These are phyloP conservation scores for Drosophila punjabiensis DNA, from an alignment of 1,140 invertebrate genomes.

Conservation along the genomic window DNA sequence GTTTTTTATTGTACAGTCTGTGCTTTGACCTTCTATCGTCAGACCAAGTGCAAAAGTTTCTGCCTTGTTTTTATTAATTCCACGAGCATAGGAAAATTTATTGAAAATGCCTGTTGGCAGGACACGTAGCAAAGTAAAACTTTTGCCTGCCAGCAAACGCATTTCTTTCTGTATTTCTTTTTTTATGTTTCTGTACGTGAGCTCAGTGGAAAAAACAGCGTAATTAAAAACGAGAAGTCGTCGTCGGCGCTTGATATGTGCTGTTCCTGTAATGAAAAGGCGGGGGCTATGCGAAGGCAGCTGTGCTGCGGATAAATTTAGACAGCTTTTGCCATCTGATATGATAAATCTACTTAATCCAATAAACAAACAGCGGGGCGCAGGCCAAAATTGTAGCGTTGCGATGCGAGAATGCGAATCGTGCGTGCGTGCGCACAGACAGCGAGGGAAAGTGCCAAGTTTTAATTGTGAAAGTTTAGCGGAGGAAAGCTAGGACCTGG, in stretches of 20 bases:
- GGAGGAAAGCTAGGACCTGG: slow-evolving; percentile 14
- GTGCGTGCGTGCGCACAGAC: slow-evolving; percentile 52
- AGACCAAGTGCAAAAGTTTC: slow-evolving; percentile 72
- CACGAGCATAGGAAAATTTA: slow-evolving; percentile 54
- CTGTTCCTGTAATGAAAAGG: slow-evolving; percentile 31
- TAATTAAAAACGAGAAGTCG: slow-evolving; percentile 71
- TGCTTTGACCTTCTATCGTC: slow-evolving; percentile 32
- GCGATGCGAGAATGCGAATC: slow-evolving; percentile 52
- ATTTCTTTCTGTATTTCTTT: slow-evolving; percentile 29
- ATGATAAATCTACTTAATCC: slow-evolving; percentile 83
- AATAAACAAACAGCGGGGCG: slow-evolving; percentile 65
- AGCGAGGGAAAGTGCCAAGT: slow-evolving; percentile 69
- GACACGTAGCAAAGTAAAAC: slow-evolving; percentile 72
- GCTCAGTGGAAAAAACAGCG: slow-evolving; percentile 61
- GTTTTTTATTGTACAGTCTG: neutral
- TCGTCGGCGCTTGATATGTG: slow-evolving; percentile 36
- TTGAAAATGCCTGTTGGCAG: slow-evolving; percentile 78
- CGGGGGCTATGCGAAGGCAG: slow-evolving; percentile 18
- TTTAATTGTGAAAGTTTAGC: slow-evolving; percentile 81
- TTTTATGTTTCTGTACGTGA: slow-evolving; percentile 60
- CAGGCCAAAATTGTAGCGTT: slow-evolving; percentile 57
- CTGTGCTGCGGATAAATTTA: slow-evolving; percentile 56
- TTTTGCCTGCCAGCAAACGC: slow-evolving; percentile 55
- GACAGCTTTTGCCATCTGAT: slow-evolving; percentile 65
- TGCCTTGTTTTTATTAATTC: slow-evolving; percentile 50